phyloP scores from a whole-genome alignment of 2,888 invertebrate species.

The Andrena bucephala region DNA sequence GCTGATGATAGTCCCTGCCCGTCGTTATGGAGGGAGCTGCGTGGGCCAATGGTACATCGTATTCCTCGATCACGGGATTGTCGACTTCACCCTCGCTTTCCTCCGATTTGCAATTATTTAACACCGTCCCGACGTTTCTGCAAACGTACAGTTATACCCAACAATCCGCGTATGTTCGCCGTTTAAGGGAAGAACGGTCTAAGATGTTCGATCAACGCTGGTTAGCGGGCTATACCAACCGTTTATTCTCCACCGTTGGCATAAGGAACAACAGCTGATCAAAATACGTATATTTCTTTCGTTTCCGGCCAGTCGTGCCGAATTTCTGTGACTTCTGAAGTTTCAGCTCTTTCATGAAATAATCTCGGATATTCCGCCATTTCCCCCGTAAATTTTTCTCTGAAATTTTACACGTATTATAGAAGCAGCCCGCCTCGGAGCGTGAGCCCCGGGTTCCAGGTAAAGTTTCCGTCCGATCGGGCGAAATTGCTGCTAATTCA shows the following conservation, averaged over 20 bases:
- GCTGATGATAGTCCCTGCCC: slow-evolving; percentile 65
- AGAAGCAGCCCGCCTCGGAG: neutral
- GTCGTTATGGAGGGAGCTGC: slow-evolving; percentile 65
- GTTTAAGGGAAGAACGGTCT: neutral
- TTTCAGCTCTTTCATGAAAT: slow-evolving; percentile 82
- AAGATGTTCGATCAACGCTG: neutral
- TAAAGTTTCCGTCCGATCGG: neutral
- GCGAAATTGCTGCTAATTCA: neutral
- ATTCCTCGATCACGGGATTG: slow-evolving; percentile 77
- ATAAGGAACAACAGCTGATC: slow-evolving; percentile 79
- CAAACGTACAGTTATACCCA: slow-evolving; percentile 31
- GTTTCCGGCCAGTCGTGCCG: slow-evolving; percentile 72
- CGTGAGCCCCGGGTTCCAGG: neutral
- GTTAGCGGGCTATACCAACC: slow-evolving; percentile 61
- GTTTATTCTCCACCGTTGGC: slow-evolving; percentile 79
- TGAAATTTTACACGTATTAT: slow-evolving; percentile 64
- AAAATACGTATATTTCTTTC: slow-evolving; percentile 80
- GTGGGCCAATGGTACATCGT: slow-evolving; percentile 74
- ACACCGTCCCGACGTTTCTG: slow-evolving; percentile 41
- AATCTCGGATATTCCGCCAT: slow-evolving; percentile 82
- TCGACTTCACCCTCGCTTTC: slow-evolving; percentile 76
- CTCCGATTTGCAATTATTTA: slow-evolving; percentile 72
- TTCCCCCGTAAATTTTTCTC: slow-evolving; percentile 80
- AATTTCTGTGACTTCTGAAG: slow-evolving; percentile 71
- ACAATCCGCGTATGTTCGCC: neutral